Percentiles rank a stretch among this genome's conserved stretches.
Evolutionary conservation across 2,797 vertebrate species (phyloP).

Genomic region (Ataeniobius toweri): DNA sequence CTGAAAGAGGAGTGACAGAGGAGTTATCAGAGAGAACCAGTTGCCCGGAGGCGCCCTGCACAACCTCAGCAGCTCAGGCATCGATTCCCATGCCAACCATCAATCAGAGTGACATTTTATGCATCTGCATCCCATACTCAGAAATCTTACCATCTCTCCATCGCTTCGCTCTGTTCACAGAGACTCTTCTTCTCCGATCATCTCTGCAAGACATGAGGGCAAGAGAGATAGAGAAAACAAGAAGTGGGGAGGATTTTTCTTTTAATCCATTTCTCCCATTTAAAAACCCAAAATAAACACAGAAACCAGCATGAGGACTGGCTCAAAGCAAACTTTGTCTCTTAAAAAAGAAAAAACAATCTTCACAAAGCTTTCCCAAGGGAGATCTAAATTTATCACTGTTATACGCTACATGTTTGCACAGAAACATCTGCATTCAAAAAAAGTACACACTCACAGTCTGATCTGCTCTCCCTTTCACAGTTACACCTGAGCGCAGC

Average conservation of each 20-base stretch:
- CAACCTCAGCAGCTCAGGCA: slow-evolving; percentile 68
- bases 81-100: slow-evolving; percentile 51
- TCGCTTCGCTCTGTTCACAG: slow-evolving; percentile 84
- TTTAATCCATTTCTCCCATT: slow-evolving; percentile 58
- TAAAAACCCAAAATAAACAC: slow-evolving; percentile 59
- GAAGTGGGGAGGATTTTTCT: slow-evolving; percentile 60
- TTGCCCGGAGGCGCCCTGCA: slow-evolving; percentile 51
- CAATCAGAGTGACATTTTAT: slow-evolving; percentile 66
- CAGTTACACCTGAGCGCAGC: slow-evolving; percentile 62
- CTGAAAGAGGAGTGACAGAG: slow-evolving; percentile 60
- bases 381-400: slow-evolving; percentile 50
- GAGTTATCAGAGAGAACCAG: slow-evolving; percentile 57
- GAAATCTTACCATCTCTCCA: slow-evolving; percentile 85
- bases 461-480: slow-evolving; percentile 37
- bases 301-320: slow-evolving; percentile 38
- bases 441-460: slow-evolving; percentile 42
- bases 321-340: slow-evolving; percentile 54
- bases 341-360: slow-evolving; percentile 17
- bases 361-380: slow-evolving; percentile 24
- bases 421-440: slow-evolving; percentile 53
- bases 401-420: slow-evolving; percentile 51
- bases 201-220: slow-evolving; percentile 69
- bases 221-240: slow-evolving; percentile 43
- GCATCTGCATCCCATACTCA: slow-evolving; percentile 52
- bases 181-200: slow-evolving; percentile 78